phyloP scores from a whole-genome alignment of 1,140 invertebrate genomes.

The Eueides isabella region DNA sequence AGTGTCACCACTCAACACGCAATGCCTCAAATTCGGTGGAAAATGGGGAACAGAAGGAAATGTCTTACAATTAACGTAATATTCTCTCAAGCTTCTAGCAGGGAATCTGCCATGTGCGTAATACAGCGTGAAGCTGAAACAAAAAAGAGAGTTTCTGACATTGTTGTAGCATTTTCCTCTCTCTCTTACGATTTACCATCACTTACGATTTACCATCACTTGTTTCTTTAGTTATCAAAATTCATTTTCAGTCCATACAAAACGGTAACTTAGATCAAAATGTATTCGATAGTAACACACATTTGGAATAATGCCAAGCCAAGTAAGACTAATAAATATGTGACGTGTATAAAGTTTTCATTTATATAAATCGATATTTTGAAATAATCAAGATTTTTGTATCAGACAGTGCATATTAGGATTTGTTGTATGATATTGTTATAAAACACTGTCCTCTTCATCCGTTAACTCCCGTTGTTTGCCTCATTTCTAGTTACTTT shows the following conservation, averaged over 20 bases:
- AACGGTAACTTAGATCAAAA: slow-evolving; percentile 22
- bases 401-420: too few species aligned
- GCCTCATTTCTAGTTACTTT: too few species aligned
- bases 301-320: slow-evolving; percentile 23
- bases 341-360: background rate
- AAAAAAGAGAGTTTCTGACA: too few species aligned
- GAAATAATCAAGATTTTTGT: too few species aligned
- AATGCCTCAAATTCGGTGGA: background rate
- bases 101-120: too few species aligned
- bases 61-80: background rate
- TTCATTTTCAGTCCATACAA: slow-evolving; percentile 18
- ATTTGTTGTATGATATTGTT: too few species aligned
- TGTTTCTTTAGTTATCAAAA: slow-evolving; percentile 2
- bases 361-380: background rate
- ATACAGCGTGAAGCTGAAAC: too few species aligned
- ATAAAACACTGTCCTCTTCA: too few species aligned
- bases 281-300: slow-evolving; percentile 18
- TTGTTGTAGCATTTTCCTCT: too few species aligned
- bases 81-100: background rate
- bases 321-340: slow-evolving; percentile 16
- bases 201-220: too few species aligned
- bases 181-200: too few species aligned
- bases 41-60: background rate
- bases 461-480: too few species aligned
- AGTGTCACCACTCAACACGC: background rate